Percentiles rank a stretch among this genome's conserved stretches.
Conservation (phyloP, 2,797 vertebrate species). For the Acomys russatus region DNA sequence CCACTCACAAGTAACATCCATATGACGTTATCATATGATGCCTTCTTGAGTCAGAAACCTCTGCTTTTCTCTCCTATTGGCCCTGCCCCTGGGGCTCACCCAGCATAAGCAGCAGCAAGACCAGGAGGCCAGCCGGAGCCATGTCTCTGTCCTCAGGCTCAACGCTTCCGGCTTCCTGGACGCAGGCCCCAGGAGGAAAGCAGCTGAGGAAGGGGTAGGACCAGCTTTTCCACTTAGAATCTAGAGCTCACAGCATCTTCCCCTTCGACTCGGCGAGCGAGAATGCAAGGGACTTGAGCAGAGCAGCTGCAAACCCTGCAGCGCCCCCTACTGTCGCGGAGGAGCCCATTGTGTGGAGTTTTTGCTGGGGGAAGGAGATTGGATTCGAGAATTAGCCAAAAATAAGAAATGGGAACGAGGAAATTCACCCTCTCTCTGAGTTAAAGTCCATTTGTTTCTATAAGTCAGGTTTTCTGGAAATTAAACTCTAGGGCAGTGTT, state of each 20-base stretch:
- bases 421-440: background rate
- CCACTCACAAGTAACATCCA: background rate
- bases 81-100: conserved; percentile 28
- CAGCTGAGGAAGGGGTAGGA: background rate
- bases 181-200: background rate
- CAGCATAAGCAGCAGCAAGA: conserved; percentile 64
- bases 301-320: background rate
- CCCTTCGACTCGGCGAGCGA: background rate
- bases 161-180: background rate
- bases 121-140: background rate
- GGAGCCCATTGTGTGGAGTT: background rate
- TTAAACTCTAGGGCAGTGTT: background rate
- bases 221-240: background rate
- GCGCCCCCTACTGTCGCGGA: background rate
- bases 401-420: conserved; percentile 7
- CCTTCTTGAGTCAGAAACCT: background rate
- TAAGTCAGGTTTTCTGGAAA: conserved; percentile 31
- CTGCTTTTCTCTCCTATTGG: background rate
- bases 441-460: conserved; percentile 1
- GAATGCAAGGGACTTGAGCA: background rate
- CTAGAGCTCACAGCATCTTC: background rate
- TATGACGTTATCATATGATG: background rate
- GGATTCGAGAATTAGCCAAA: background rate
- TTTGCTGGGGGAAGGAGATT: background rate
- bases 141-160: background rate